Conservation (phyloP, 2,797 vertebrate species). For the Tinamus major region DNA sequence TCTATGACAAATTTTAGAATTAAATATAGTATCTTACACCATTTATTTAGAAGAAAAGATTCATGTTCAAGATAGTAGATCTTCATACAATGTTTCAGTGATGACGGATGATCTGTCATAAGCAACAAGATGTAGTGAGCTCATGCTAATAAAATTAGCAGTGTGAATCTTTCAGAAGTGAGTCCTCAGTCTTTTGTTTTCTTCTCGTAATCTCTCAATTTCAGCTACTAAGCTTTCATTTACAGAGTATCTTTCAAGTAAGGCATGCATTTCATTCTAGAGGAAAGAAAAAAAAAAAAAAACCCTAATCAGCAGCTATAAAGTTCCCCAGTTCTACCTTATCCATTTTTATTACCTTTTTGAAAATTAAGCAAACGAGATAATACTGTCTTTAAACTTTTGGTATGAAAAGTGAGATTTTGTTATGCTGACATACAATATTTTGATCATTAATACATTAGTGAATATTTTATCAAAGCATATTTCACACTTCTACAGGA, state of each 20-base stretch:
- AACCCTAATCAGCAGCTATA: slow-evolving; percentile 6
- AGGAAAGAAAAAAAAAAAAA: slow-evolving; percentile 28
- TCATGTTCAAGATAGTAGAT: slow-evolving; percentile 33
- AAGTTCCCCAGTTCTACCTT: slow-evolving; percentile 6
- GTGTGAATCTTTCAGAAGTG: slow-evolving; percentile 86
- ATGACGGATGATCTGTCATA: slow-evolving; percentile 31
- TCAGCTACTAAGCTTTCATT: slow-evolving; percentile 94
- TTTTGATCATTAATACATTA: slow-evolving; percentile 65
- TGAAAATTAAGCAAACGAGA: slow-evolving; percentile 29
- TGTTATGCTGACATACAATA: slow-evolving; percentile 14
- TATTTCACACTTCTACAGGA: slow-evolving; percentile 25
- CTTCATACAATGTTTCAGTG: slow-evolving; percentile 29
- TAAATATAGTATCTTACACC: slow-evolving; percentile 36
- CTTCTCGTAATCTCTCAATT: slow-evolving; percentile 92
- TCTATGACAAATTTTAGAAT: slow-evolving; percentile 19
- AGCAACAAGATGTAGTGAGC: slow-evolving; percentile 24
- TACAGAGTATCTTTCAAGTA: slow-evolving; percentile 93
- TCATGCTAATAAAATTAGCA: not conserved
- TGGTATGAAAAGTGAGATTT: not conserved
- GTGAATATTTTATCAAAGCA: slow-evolving; percentile 66
- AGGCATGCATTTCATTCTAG: slow-evolving; percentile 93
- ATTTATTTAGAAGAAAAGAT: slow-evolving; percentile 16
- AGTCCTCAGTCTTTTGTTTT: slow-evolving; percentile 90
- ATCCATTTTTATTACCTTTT: slow-evolving; percentile 14
- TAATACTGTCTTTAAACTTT: slow-evolving; percentile 17